Base-by-base conservation (phyloP, 2,797 vertebrate genomes). In the Alauda arvensis region DNA sequence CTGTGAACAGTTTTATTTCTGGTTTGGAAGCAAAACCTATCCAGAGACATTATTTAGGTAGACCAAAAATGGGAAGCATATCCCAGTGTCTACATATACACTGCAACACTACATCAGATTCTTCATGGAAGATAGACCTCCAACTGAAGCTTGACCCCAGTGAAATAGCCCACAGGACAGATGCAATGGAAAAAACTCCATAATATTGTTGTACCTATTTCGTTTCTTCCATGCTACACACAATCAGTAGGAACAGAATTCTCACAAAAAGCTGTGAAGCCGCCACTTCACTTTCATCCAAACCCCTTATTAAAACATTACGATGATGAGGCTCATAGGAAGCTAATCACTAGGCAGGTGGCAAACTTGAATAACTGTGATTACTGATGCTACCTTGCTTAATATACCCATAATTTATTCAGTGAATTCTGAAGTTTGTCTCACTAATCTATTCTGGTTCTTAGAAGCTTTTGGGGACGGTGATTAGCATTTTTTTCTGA, bases 281-380 rank as follows among this genome's bases (percentile, higher is more conserved):
- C 23, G 48, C 20, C 23, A 45, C 17, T 26, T 49, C 19, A 34
- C 34, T 85, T 76, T 75, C 60, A 77, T 61, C 16, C 24, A 78
- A 80, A 43, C 40, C 40, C 8, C 19, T 78, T 43, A 90, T 76
- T 85, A 72, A 93, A 78, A 34, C 31, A 56, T 70, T 85, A 71
- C 0, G 23, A 18, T 60, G n/a, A 80, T 75, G 49, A 86, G 31
- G 33, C 29, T 81, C 10, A 83, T 20, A 76, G 63, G 77, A 92
- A 93, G 49, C 26, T 89, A 91, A 92, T 91, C 63, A 43, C 46
- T 61, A 85, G 37, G 75, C 60, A 84, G 60, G 71, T 92, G 63
- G 49, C n/a, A 76, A 60, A 85, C 17, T 59, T 21, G 4, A 83
- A 59, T 76, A 71, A 39, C 40, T 76, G n/a, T 91, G 72, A 88